Evolutionary conservation across 2,113 vertebrate species (phyloP), one percentile per base, ranked within the genome.

Genomic region (Eira barbara): DNA sequence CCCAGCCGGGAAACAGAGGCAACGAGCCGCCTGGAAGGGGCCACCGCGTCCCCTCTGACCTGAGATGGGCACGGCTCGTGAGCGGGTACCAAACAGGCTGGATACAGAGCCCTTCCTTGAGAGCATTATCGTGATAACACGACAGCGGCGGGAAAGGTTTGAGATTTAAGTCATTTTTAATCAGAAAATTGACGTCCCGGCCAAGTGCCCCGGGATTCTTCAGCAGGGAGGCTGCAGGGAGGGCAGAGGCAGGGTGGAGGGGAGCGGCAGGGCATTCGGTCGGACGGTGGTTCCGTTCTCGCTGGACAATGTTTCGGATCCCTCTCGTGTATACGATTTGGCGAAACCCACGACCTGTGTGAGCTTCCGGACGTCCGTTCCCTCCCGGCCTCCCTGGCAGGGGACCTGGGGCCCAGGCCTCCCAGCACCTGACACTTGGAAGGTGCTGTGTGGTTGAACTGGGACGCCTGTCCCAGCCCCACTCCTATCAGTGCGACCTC

Each of bases 71-170:
- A 0, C 0, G 0, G 17, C 45, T 10, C 23, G 0, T 6, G 39
- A 6, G 36, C 39, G 1, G 25, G 9, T 0, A 13, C 4, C 1
- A 27, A 18, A 2, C 0, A 1, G 7, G 0, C 6, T 6, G 15
- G 2, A 11, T 0, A 6, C 0, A 2, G 25, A 23, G 4, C 6
- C 25, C 25, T 3, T 27, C 42, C 27, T 31, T 13, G 3, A 0
- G 0, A 11, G 20, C 13, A 0, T 27, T 0, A 2, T 1, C 2
- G 7, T 49, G 59, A 21, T 0, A n/a, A 17, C 13, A 7, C 10
- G 11, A 5, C 1, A 20, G 25, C 6, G 1, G 21, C 2, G 42
- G 65, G 31, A 18, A 0, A 10, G 7, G n/a, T 7, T 4, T 20
- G 25, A n/a, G 27, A 49, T 49, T 11, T 36, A 8, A 73, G 36